These are phyloP conservation scores for Actenoides hombroni DNA, from an alignment of 2,113 vertebrate genomes.

Conservation along the genomic window DNA sequence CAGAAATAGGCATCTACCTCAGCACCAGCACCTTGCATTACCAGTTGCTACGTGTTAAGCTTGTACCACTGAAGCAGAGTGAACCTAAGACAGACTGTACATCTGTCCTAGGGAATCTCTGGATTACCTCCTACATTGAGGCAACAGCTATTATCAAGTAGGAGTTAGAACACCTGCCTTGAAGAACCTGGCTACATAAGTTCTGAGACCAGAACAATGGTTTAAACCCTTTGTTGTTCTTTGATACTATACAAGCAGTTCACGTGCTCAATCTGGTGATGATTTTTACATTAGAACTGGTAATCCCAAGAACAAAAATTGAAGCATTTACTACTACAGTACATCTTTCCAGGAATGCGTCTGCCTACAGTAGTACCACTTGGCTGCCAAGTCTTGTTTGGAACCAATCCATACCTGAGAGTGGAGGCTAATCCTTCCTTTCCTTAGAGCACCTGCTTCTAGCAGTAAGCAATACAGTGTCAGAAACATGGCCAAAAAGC, in stretches of 20 bases:
- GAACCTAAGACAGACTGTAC: background rate
- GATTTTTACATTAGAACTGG: background rate
- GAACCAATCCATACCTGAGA: slow-evolving; percentile 57
- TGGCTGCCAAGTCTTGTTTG: slow-evolving; percentile 42
- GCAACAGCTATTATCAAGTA: background rate
- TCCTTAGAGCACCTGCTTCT: slow-evolving; percentile 61
- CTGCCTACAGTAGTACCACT: slow-evolving; percentile 29
- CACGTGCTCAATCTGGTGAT: background rate
- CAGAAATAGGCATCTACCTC: background rate
- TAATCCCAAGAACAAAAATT: slow-evolving; percentile 31
- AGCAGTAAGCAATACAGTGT: slow-evolving; percentile 37
- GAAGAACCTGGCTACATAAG: background rate
- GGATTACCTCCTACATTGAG: background rate
- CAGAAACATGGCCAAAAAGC: slow-evolving; percentile 56
- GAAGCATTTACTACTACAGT: background rate
- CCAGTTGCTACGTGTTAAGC: background rate
- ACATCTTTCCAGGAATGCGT: slow-evolving; percentile 45
- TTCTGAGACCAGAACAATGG: background rate
- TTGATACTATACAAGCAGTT: background rate
- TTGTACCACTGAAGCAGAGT: background rate
- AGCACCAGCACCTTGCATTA: background rate
- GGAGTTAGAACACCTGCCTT: background rate
- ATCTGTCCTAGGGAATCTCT: background rate
- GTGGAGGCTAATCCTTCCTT: slow-evolving; percentile 47
- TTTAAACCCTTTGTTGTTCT: background rate